phyloP scores from a whole-genome alignment of 2,888 invertebrate genomes.

The Dorcus hopei region DNA sequence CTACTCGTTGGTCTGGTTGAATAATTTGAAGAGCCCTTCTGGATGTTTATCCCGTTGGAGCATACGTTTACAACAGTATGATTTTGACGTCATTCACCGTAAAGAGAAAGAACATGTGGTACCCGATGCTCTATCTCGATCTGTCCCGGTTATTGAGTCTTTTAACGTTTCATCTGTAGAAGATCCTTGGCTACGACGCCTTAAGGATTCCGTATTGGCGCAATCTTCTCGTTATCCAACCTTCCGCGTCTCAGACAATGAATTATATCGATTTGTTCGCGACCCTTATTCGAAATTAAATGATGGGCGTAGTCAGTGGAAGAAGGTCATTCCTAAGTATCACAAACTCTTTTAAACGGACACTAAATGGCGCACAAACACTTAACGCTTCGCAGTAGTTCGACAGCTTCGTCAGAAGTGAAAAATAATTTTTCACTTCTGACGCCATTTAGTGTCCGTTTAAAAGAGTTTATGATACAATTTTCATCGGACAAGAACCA shows the following conservation, averaged over 20 bases:
- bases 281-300: neutral
- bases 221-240: conserved; percentile 9
- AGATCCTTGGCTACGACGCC: too few species aligned
- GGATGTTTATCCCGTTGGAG: neutral
- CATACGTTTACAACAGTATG: conserved; percentile 14
- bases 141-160: too few species aligned
- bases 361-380: too few species aligned
- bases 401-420: too few species aligned
- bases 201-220: conserved; percentile 1
- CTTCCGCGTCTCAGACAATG: conserved; percentile 19
- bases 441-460: too few species aligned
- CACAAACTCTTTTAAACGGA: too few species aligned
- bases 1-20: neutral
- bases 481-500: too few species aligned
- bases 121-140: conserved; percentile 13
- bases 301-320: too few species aligned
- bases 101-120: conserved; percentile 22
- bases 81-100: conserved; percentile 20
- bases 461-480: too few species aligned
- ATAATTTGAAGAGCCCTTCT: neutral
- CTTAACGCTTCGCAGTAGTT: too few species aligned
- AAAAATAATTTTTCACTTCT: too few species aligned
- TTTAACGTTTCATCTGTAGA: too few species aligned
- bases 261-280: conserved; percentile 21
- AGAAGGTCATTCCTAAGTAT: conserved; percentile 6